Conservation (phyloP, 2,797 vertebrate species). For the Leptodactylus fallax region DNA sequence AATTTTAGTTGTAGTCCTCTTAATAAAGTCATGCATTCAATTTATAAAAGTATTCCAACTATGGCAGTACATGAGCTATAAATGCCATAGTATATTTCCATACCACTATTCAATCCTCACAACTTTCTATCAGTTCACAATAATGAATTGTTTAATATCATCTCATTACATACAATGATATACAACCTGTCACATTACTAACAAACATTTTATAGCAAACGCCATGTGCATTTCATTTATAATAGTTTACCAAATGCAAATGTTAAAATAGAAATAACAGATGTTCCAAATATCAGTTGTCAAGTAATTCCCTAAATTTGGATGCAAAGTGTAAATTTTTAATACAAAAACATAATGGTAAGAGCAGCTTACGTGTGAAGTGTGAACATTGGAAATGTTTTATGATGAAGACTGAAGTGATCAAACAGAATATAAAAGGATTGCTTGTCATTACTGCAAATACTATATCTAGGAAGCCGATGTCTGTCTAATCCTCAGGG, state of each 20-base stretch:
- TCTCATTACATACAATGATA: neutral
- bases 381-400: neutral
- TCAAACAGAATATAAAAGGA: conserved; percentile 5
- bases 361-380: neutral
- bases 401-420: conserved; percentile 3
- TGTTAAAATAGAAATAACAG: conserved; percentile 17
- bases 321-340: conserved; percentile 12
- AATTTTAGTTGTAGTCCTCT: neutral
- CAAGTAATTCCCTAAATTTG: neutral
- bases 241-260: neutral
- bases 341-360: conserved; percentile 11
- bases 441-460: neutral
- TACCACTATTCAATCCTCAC: neutral
- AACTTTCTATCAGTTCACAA: too few species aligned
- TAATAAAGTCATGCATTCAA: neutral
- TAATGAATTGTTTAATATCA: neutral
- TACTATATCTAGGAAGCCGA: neutral
- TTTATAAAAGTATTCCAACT: neutral
- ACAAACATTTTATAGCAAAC: conserved; percentile 1
- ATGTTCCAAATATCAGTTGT: conserved; percentile 1
- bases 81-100: neutral
- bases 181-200: neutral
- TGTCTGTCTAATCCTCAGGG: neutral
- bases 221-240: neutral
- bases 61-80: neutral